These are phyloP conservation scores for Drosophila trapezifrons DNA, from an alignment of 1,140 invertebrate genomes.

Conservation along the genomic window DNA sequence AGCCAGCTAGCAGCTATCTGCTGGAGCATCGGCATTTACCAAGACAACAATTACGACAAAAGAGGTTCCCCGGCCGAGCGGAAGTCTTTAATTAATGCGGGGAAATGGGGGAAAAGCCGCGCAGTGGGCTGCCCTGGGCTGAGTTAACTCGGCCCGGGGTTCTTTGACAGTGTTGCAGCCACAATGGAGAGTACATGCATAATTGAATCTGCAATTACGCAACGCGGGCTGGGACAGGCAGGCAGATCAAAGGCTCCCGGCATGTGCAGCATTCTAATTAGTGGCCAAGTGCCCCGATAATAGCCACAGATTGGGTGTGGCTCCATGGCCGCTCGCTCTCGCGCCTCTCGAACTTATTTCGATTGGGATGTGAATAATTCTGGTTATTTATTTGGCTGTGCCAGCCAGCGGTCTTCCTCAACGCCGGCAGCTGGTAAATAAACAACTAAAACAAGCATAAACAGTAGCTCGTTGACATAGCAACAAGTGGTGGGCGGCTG, in stretches of 20 bases:
- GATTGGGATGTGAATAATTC: conserved; percentile 24
- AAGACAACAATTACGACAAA: conserved; percentile 78
- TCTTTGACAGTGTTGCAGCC: conserved; percentile 30
- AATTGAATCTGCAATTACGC: conserved; percentile 76
- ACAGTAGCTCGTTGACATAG: conserved; percentile 70
- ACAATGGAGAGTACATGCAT: conserved; percentile 40
- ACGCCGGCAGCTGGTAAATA: conserved; percentile 24
- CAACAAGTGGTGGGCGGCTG: conserved; percentile 64
- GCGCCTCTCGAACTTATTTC: conserved; percentile 12
- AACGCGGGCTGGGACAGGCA: conserved; percentile 27
- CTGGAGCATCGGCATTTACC: conserved; percentile 35
- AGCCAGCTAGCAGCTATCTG: conserved; percentile 26
- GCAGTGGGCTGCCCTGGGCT: conserved; percentile 7
- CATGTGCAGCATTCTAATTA: conserved; percentile 36
- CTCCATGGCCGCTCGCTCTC: neutral
- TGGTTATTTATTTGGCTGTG: conserved; percentile 34
- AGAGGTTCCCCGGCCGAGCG: conserved; percentile 59
- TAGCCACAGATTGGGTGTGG: conserved; percentile 33
- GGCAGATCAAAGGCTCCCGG: conserved; percentile 31
- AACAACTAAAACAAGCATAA: conserved; percentile 53
- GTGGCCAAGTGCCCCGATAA: conserved; percentile 32
- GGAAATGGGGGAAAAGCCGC: conserved; percentile 13
- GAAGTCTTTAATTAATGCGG: conserved; percentile 79
- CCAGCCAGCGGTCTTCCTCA: conserved; percentile 20
- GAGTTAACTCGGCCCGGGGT: conserved; percentile 5